A percentile compares a stretch with the other conserved stretches of the same genome.
Evolutionary conservation across 2,888 invertebrate genomes (phyloP).

Genomic region (Galerucella nymphaeae): DNA sequence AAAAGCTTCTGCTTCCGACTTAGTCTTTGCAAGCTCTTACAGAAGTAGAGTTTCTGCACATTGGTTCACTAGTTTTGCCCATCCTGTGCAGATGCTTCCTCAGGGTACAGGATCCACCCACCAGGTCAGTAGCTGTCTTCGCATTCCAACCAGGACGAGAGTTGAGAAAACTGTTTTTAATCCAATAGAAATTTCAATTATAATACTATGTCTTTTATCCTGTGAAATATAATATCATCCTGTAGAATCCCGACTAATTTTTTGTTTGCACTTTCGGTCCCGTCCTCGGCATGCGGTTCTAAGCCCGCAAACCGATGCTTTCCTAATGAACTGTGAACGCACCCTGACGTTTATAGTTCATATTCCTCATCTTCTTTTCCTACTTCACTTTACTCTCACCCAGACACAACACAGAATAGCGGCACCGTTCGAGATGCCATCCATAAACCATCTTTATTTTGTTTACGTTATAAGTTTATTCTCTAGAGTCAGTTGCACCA

Average conservation of each 20-base stretch:
- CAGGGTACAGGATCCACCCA: too few relatives aligned
- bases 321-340: constrained; percentile 58
- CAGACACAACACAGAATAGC: constrained; percentile 46
- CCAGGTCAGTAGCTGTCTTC: too few relatives aligned
- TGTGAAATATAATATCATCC: neutral
- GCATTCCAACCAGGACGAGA: too few relatives aligned
- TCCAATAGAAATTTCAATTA: neutral
- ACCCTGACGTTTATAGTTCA: constrained; percentile 55
- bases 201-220: neutral
- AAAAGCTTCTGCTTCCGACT: too few relatives aligned
- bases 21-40: too few relatives aligned
- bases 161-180: too few relatives aligned
- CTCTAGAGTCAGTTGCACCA: constrained; percentile 25
- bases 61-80: too few relatives aligned
- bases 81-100: too few relatives aligned
- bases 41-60: too few relatives aligned
- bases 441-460: constrained; percentile 46
- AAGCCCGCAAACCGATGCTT: constrained; percentile 24
- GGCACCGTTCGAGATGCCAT: constrained; percentile 42
- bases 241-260: constrained; percentile 2
- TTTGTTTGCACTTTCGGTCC: constrained; percentile 18
- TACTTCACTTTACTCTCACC: constrained; percentile 10
- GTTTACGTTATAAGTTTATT: constrained; percentile 36
- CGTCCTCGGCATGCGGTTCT: constrained; percentile 25
- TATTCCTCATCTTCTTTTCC: constrained; percentile 30